Evolutionary conservation across 2,113 vertebrate species (phyloP), one percentile per base, ranked within the genome.

Genomic region (Crocuta crocuta): DNA sequence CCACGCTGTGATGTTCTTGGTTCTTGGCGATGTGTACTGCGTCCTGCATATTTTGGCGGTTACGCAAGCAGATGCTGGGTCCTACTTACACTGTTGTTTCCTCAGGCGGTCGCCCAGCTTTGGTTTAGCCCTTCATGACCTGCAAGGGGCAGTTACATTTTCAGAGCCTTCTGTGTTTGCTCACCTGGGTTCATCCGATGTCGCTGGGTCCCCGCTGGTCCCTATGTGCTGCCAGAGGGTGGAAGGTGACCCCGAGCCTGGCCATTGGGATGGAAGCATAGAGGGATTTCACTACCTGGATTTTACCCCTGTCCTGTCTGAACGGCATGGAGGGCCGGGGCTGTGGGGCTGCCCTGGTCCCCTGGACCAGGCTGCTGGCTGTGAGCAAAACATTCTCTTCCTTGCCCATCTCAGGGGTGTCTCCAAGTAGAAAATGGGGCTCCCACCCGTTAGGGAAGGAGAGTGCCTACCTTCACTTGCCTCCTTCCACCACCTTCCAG

Each of bases 361-460:
- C 66, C 6, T 58, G 66, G 50, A 71, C 50, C 50, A 65, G 33
- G 24, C 53, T 61, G 58, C 61, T 45, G 35, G 10, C 33, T 63
- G 23, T 24, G 16, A 86, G 31, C 1, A 35, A 12, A 17, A 45
- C 6, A 50, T 35, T 86, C 13, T 68, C 61, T 58, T 39, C 10
- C 21, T 19, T 24, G 7, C 2, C 11, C 31, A 63, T 26, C 24
- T 35, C 43, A 61, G 21, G 55, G 4, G 17, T 45, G 10, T 78
- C 35, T 76, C 35, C 48, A 58, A 19, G 31, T 23, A n/a, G 80
- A 58, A 78, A 68, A 17, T 3, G 10, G 33, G 35, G 4, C 7
- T 58, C 8, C 0, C 0, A 13, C 26, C n/a, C 2, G 0, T 53
- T 4, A 70, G 23, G 21, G 63, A 8, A 24, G 7, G 63, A 33